Percentiles rank a stretch among this genome's conserved stretches.
phyloP scores from a whole-genome alignment of 2,797 vertebrate species.

The Lithobates pipiens region DNA sequence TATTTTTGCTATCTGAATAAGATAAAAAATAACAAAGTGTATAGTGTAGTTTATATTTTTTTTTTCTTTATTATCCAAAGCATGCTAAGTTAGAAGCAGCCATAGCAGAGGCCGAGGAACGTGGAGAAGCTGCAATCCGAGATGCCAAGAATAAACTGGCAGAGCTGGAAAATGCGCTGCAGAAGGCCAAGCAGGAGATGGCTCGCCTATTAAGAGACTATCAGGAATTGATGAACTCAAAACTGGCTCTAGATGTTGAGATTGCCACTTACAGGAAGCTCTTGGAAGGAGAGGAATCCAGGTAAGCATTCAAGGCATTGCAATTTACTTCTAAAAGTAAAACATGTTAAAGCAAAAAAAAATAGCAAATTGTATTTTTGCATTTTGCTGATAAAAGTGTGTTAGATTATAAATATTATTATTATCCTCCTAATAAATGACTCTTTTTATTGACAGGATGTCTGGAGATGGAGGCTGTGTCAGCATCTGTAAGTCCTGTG shows the following conservation, averaged over 20 bases:
- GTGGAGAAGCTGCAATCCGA: constrained; percentile 68
- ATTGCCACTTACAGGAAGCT: constrained; percentile 84
- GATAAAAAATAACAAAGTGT: too few species aligned
- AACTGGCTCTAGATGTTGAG: constrained; percentile 84
- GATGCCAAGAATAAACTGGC: constrained; percentile 68
- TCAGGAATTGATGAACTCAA: constrained; percentile 83
- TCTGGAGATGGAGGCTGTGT: constrained; percentile 65
- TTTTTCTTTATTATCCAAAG: constrained; percentile 50
- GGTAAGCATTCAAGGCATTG: constrained; percentile 62
- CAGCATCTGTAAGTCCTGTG: constrained; percentile 69
- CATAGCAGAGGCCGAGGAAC: constrained; percentile 61
- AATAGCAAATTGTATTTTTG: background rate
- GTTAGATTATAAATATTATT: background rate
- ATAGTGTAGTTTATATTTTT: background rate
- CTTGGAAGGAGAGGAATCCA: constrained; percentile 80
- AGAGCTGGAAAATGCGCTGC: constrained; percentile 76
- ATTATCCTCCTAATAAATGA: background rate
- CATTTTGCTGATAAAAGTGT: background rate
- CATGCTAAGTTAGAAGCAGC: constrained; percentile 72
- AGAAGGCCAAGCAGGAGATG: constrained; percentile 78
- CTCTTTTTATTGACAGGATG: constrained; percentile 64
- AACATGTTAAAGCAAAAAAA: too few species aligned
- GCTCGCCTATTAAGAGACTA: constrained; percentile 77
- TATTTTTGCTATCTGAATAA: too few species aligned
- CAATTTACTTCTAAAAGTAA: background rate